A percentile compares a stretch with the other conserved stretches of the same genome.
Conservation (phyloP, 64 coral and sea anemone species). For the Anthopleura sola region DNA sequence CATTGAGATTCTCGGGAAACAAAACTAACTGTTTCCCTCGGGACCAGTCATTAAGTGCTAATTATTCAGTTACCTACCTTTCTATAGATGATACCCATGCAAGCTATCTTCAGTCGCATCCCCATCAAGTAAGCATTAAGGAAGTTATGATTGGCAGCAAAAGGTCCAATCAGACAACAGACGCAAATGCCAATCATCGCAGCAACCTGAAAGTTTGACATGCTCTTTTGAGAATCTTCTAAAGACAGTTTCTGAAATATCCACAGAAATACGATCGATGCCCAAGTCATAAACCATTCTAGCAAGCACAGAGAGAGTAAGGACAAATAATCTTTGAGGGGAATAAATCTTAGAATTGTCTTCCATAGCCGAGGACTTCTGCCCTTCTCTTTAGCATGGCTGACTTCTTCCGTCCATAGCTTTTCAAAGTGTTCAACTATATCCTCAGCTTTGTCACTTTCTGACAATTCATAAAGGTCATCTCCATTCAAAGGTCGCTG, state of each 20-base stretch:
- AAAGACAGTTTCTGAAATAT: constrained; percentile 26
- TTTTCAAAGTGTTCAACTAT: not conserved
- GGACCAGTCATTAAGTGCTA: too few species aligned
- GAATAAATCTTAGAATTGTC: constrained; percentile 13
- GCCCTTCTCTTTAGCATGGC: not conserved
- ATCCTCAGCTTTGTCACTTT: not conserved
- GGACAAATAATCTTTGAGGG: not conserved
- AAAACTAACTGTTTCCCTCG: too few species aligned
- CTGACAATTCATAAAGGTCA: constrained; percentile 35
- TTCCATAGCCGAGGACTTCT: constrained; percentile 39
- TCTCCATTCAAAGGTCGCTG: constrained; percentile 56
- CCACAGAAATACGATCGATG: constrained; percentile 3
- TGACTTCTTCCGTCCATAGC: constrained; percentile 2
- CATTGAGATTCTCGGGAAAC: too few species aligned
- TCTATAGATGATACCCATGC: constrained; percentile 24
- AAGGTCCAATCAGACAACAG: not conserved
- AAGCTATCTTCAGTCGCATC: constrained; percentile 5
- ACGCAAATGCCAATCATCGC: constrained; percentile 13
- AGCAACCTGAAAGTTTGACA: not conserved
- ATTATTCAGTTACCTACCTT: too few species aligned
- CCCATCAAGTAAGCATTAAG: not conserved
- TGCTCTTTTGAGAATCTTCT: not conserved
- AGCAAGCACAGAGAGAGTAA: not conserved
- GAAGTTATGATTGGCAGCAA: not conserved
- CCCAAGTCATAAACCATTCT: not conserved